Evolutionary conservation across 1,140 invertebrate species (phyloP), one percentile per base, ranked within the genome.

Genomic region (Drosophila punjabiensis): DNA sequence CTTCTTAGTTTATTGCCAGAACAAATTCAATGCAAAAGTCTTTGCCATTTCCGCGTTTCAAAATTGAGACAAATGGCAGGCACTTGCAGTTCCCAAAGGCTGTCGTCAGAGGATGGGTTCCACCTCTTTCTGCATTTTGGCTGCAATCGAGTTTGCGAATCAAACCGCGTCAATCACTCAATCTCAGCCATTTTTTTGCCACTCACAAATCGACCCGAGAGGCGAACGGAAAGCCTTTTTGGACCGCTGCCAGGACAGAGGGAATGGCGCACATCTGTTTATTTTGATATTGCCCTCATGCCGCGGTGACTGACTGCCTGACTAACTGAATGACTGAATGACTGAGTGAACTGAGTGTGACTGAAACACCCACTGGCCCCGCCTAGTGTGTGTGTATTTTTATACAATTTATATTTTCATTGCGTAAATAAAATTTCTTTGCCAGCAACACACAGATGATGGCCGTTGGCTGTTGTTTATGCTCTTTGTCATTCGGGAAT

Each of bases 231-330:
- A 24, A 67, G 82, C 61, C 78, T 71, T 81, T 79, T 87, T 87
- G 83, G 83, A 65, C 58, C 16, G 11, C 56, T 87, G 83, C 83
- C 83, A 87, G 79, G 59, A 37, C 50, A 33, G 55, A 47, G 68
- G 30, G 74, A 86, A 82, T 70, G 64, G 76, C 76, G 80, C 83
- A 87, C 83, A 88, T 87, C 84, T 87, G 83, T 80, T 87, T 87
- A 87, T 87, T 87, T 79, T 74, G 58, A 70, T 78, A 78, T 66
- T 81, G 81, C 75, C 73, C 77, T 50, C 77, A 73, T 73, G 74
- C 59, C 55, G 45, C 53, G 16, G 60, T 76, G 75, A 45, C 52
- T 67, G 71, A 41, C 39, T 76, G 71, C 43, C 43, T 41, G 45
- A 52, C 3, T 68, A 47, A 61, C 30, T 39, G 35, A 20, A 2